Evolutionary conservation across 2,888 invertebrate genomes (phyloP).

Genomic region (Operophtera brumata): DNA sequence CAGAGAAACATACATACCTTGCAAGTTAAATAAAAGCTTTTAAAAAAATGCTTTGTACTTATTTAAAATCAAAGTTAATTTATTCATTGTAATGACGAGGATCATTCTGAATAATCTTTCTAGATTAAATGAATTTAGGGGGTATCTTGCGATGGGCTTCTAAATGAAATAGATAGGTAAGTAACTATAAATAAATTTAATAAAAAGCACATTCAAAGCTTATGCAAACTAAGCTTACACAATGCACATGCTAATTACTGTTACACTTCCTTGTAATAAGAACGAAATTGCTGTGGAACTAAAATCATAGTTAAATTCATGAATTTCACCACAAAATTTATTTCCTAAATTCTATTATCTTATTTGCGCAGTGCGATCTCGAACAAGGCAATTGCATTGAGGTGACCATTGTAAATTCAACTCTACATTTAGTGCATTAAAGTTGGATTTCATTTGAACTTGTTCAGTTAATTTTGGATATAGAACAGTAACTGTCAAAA

Average conservation of each 20-base stretch:
- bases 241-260: not conserved
- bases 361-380: constrained; percentile 44
- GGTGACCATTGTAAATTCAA: constrained; percentile 22
- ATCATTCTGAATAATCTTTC: too few species aligned
- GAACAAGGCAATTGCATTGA: constrained; percentile 26
- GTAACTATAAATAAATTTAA: not conserved
- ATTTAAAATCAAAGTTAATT: too few species aligned
- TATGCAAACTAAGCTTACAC: not conserved
- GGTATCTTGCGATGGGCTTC: too few species aligned
- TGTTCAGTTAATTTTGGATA: constrained; percentile 30
- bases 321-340: constrained; percentile 27
- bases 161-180: not conserved
- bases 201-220: not conserved
- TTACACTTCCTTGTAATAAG: not conserved
- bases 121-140: too few species aligned
- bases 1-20: too few species aligned
- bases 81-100: too few species aligned
- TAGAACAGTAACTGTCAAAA: constrained; percentile 50
- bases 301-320: constrained; percentile 15
- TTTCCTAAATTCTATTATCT: constrained; percentile 44
- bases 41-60: too few species aligned
- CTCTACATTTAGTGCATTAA: not conserved
- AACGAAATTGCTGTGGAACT: not conserved
- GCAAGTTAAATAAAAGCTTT: too few species aligned
- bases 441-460: constrained; percentile 17